phyloP scores from a whole-genome alignment of 2,113 vertebrate genomes.

The Thunnus maccoyii region DNA sequence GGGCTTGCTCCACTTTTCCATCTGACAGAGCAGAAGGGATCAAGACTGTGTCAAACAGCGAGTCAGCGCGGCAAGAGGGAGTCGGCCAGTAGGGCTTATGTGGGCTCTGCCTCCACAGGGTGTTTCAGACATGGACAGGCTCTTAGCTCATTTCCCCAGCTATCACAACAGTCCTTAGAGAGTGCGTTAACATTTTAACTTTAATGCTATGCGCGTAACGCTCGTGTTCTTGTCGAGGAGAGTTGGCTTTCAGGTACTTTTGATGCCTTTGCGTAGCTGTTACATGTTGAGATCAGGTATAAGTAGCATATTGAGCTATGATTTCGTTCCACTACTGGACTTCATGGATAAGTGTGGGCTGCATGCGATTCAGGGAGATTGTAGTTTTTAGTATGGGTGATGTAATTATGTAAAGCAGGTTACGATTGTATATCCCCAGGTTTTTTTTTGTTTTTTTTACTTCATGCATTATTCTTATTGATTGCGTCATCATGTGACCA shows the following conservation, averaged over 20 bases:
- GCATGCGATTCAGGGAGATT: neutral
- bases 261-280: slow-evolving; percentile 16
- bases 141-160: slow-evolving; percentile 55
- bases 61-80: slow-evolving; percentile 67
- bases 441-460: neutral
- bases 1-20: slow-evolving; percentile 84
- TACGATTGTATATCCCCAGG: neutral
- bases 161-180: slow-evolving; percentile 48
- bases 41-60: slow-evolving; percentile 78
- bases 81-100: slow-evolving; percentile 73
- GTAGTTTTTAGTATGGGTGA: slow-evolving; percentile 19
- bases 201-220: neutral
- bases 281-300: slow-evolving; percentile 7
- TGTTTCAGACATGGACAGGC: slow-evolving; percentile 46
- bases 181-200: slow-evolving; percentile 20
- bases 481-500: slow-evolving; percentile 60
- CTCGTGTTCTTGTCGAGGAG: neutral
- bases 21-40: slow-evolving; percentile 83
- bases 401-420: slow-evolving; percentile 5
- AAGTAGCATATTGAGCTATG: slow-evolving; percentile 17
- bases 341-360: slow-evolving; percentile 4
- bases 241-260: slow-evolving; percentile 27
- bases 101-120: slow-evolving; percentile 59
- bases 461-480: slow-evolving; percentile 23
- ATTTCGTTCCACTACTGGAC: slow-evolving; percentile 27